Conservation (phyloP, 2,797 vertebrate species). For the Sebastes itinus region DNA sequence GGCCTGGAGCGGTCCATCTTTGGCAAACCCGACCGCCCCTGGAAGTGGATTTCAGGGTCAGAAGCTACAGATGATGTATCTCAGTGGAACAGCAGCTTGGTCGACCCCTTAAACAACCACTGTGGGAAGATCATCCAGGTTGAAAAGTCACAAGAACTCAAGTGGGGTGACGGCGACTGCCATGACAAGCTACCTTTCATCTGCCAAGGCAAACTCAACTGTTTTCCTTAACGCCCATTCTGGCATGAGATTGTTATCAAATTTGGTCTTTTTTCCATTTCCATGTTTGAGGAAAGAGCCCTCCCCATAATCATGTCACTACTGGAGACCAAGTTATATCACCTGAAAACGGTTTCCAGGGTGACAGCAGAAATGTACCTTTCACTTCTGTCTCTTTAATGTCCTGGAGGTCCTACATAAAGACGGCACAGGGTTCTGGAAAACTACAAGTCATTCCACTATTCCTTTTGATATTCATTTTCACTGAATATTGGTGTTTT, state of each 20-base stretch:
- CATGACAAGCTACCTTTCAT: background rate
- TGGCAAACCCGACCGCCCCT: background rate
- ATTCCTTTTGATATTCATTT: background rate
- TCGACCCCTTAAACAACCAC: background rate
- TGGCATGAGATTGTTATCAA: background rate
- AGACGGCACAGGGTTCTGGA: background rate
- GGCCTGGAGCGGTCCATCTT: slow-evolving; percentile 28
- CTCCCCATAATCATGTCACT: background rate
- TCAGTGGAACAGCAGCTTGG: background rate
- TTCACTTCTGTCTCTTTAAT: background rate
- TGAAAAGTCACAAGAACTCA: rapidly evolving
- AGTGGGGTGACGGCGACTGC: background rate
- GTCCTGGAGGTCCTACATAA: background rate
- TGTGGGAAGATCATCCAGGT: slow-evolving; percentile 13
- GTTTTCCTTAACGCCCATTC: background rate
- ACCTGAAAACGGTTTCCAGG: background rate
- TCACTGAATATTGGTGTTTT: background rate
- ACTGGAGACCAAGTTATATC: background rate
- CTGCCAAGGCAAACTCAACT: slow-evolving; percentile 7
- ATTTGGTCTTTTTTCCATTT: background rate
- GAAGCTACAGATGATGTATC: rapidly evolving
- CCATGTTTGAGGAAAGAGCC: background rate
- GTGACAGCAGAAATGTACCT: background rate
- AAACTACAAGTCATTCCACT: background rate
- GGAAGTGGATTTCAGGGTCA: background rate